Evolutionary conservation across 1,140 invertebrate species (phyloP).

Genomic region (Dreissena rostriformis): DNA sequence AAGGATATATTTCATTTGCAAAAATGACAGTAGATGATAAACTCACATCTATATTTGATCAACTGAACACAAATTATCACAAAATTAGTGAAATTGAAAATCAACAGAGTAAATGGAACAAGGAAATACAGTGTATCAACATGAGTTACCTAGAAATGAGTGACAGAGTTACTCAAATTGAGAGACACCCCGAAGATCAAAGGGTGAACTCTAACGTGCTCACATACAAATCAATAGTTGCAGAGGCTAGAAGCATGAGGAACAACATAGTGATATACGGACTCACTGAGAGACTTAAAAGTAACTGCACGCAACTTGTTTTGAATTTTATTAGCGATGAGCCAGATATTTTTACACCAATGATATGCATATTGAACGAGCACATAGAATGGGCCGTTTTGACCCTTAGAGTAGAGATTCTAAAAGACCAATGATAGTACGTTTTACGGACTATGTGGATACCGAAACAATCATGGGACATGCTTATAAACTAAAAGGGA

Average conservation of each 20-base stretch:
- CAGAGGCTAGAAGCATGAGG: slow-evolving; percentile 2
- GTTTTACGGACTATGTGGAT: slow-evolving; percentile 1
- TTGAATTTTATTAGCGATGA: too few species aligned
- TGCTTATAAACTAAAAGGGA: background rate
- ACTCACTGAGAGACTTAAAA: background rate
- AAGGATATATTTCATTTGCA: background rate
- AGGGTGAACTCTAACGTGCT: background rate
- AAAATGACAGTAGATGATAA: slow-evolving; percentile 1
- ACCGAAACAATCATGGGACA: slow-evolving; percentile 3
- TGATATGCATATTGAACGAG: too few species aligned
- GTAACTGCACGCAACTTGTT: too few species aligned
- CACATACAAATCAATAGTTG: background rate
- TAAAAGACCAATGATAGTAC: slow-evolving; percentile 1
- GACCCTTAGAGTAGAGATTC: background rate
- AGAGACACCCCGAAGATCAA: background rate
- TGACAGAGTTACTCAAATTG: background rate
- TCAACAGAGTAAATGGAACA: background rate
- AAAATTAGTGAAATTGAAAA: slow-evolving; percentile 2
- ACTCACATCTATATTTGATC: background rate
- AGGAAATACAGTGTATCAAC: background rate
- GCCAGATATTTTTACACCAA: background rate
- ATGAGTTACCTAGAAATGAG: background rate
- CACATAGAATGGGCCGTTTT: background rate
- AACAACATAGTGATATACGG: slow-evolving; percentile 10
- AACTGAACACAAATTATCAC: slow-evolving; percentile 1